Base-by-base conservation (phyloP, 64 coral and sea anemone species). In the Catalaphyllia jardinei region DNA sequence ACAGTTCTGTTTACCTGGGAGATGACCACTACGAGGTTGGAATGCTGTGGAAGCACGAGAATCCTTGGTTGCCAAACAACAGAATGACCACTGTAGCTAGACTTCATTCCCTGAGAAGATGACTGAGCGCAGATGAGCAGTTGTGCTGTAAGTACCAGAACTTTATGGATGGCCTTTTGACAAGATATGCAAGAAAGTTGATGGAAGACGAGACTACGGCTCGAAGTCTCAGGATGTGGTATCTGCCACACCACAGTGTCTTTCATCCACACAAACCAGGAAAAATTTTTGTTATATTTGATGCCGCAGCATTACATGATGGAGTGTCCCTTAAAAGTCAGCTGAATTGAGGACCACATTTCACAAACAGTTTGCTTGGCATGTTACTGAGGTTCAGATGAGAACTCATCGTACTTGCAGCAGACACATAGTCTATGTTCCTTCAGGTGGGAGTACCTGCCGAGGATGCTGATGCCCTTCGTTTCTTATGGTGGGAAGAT, bases 41-140 rank as follows among this genome's bases (percentile, higher is more conserved):
- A 10, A 86, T 91, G 74, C 57, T 89, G 9, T 95, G 89, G 94
- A 95, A 83, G 63, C 29, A 49, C 57, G 39, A 77, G 25, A 63
- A 54, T 13, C 86, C 79, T 4, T 92, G 89, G 77, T 39, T 95
- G 8, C 94, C 89, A 29, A 73, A 95, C 62, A 95, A 95, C 72
- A 91, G 46, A 18, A 62, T 11, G 52, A 64, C 82, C 29, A 86
- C 89, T 0, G 86, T 83, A 85, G 79, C 78, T 31, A 78, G 89
- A 64, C 28, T 92, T 64, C 30, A 11, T 17, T 65, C 73, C 19
- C 31, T 90, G 62, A 90, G 57, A 65, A 90, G 63, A 59, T 54
- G 49, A 22, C 31, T 86, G 8, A 11, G 30, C 27, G 69, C 6
- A 52, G 83, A 86, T 10, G 33, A 77, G 33, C 33, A 62, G 7